A percentile compares a stretch with the other conserved stretches of the same genome.
phyloP scores from a whole-genome alignment of 2,888 invertebrate genomes.

The Zonitis immaculata region DNA sequence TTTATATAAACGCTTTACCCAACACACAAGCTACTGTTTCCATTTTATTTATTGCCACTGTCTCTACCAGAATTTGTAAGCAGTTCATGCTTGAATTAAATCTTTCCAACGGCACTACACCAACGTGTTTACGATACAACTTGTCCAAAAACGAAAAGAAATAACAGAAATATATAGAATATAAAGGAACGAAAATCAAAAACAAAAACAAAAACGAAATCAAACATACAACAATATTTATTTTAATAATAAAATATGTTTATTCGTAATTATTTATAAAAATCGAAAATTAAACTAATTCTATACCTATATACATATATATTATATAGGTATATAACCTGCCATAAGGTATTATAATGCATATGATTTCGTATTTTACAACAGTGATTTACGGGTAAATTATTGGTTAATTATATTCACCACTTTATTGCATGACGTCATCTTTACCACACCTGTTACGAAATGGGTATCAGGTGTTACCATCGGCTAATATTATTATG shows the following conservation, averaged over 20 bases:
- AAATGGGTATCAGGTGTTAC: constrained; percentile 20
- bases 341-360: constrained; percentile 10
- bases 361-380: constrained; percentile 17
- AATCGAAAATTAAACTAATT: too few species aligned
- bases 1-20: constrained; percentile 15
- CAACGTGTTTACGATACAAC: constrained; percentile 1
- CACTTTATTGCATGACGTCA: constrained; percentile 22
- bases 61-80: constrained; percentile 19
- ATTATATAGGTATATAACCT: constrained; percentile 4
- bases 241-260: background rate
- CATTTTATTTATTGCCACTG: constrained; percentile 21
- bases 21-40: constrained; percentile 16
- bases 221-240: background rate
- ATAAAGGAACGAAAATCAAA: background rate
- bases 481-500: constrained; percentile 10
- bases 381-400: constrained; percentile 20
- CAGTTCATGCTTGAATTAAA: constrained; percentile 13
- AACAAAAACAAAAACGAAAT: background rate
- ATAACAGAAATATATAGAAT: background rate
- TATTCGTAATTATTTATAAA: background rate
- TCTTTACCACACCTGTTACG: constrained; percentile 20
- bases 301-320: too few species aligned
- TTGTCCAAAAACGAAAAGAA: background rate
- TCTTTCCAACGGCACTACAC: constrained; percentile 1
- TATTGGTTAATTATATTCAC: constrained; percentile 21